Base-by-base conservation (phyloP, 2,113 vertebrate genomes). In the Desmodus rotundus region DNA sequence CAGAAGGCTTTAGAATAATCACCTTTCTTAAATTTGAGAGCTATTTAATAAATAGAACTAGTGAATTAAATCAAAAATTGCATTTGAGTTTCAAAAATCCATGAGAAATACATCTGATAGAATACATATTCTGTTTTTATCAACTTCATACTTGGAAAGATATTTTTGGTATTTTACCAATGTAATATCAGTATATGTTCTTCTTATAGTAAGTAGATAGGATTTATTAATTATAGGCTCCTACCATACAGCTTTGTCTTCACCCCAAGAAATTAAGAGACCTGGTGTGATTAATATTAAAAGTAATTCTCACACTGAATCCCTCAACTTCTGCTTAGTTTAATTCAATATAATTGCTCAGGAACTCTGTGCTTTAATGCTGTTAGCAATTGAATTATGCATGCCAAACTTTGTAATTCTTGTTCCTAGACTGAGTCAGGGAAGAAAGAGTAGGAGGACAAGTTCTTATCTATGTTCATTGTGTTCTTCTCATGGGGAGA, bases 151-250 rank as follows among this genome's bases (percentile, higher is more conserved):
- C 19, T 94, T 95, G n/a, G 14, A 92, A 96, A 89, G 20, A 65
- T 73, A 89, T 73, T 94, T 94, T 87, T 85, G 45, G 0, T 92
- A 95, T 74, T 72, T 88, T 76, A 87, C 73, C 13, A 87, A 74
- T 87, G 33, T 36, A 70, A 26, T 87, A 10, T 67, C 65, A 85
- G 26, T 81, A 10, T 43, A 58, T 86, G 36, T 67, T 94, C 45
- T 78, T 56, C 73, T 76, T 76, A 67, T 50, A 45, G 17, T 47
- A 77, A 83, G 41, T 87, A 93, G 20, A 54, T 93, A 67, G 52
- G 24, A 45, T 74, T 50, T 80, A 31, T 67, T 90, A 85, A 77
- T 74, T 38, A 87, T 17, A 92, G 41, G 11, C 24, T 45, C 38
- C 47, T 86, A 85, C 88, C 14, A 92, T 45, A 47, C 43, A 84